phyloP scores from a whole-genome alignment of 1,140 invertebrate species.

The Saccostrea echinata region DNA sequence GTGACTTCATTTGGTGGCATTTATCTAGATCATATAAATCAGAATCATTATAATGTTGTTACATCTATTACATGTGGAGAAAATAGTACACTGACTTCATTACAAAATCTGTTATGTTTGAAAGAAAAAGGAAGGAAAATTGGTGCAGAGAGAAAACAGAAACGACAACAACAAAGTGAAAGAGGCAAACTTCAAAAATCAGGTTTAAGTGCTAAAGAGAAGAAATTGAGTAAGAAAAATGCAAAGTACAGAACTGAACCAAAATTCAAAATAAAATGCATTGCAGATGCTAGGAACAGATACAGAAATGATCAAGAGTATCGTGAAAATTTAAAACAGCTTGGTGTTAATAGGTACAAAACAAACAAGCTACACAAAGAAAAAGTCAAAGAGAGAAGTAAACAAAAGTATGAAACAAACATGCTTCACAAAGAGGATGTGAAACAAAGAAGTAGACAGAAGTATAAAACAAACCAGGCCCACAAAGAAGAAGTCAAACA shows the following conservation, averaged over 20 bases:
- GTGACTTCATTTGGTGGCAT: neutral
- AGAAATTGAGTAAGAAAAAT: no score
- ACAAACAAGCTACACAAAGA: no score
- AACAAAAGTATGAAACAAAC: neutral
- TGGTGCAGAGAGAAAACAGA: neutral
- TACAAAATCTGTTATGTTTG: neutral
- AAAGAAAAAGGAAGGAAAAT: neutral
- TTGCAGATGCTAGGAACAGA: no score
- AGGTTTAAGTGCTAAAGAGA: no score
- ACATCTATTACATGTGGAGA: neutral
- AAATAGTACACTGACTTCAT: neutral
- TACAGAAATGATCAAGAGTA: no score
- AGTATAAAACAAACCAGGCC: no score
- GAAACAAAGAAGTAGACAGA: neutral
- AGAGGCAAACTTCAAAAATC: neutral
- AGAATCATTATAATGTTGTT: neutral
- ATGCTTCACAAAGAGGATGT: neutral
- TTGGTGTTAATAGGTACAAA: no score
- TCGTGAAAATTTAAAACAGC: neutral
- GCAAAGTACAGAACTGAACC: no score
- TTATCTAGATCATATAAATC: neutral
- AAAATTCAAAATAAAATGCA: no score
- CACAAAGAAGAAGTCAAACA: no score
- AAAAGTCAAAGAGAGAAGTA: no score
- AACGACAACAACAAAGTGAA: neutral